Conservation (phyloP, 2,113 vertebrate species). For the Oreochromis aureus region DNA sequence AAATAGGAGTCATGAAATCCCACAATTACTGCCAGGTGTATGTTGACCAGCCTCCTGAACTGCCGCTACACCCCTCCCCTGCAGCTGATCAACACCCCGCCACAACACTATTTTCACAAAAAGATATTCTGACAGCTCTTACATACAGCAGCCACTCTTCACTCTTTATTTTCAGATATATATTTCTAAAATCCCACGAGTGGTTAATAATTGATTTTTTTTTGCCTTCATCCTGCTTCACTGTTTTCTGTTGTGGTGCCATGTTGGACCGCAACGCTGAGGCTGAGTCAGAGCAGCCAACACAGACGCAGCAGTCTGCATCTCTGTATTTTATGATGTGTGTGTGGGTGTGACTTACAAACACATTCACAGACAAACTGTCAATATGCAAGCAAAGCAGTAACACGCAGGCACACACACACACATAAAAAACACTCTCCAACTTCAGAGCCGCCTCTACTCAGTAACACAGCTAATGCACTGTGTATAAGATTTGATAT, state of each 20-base stretch:
- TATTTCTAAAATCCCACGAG: background rate
- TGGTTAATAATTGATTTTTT: background rate
- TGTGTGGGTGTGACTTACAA: slow-evolving; percentile 18
- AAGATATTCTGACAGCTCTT: background rate
- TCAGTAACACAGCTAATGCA: background rate
- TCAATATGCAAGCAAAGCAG: background rate
- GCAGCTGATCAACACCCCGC: background rate
- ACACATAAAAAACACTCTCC: background rate
- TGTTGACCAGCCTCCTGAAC: background rate
- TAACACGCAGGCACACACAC: background rate
- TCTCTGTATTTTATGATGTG: background rate
- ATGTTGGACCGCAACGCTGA: background rate
- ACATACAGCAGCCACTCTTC: background rate
- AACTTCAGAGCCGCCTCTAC: background rate
- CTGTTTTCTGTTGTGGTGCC: background rate
- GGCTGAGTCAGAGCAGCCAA: background rate
- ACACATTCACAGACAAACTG: slow-evolving; percentile 5
- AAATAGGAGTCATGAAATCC: background rate
- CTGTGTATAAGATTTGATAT: background rate
- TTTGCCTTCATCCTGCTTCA: background rate
- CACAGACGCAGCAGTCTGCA: background rate
- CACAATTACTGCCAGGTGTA: background rate
- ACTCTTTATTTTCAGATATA: background rate
- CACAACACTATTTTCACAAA: background rate
- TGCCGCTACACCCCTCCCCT: background rate